Evolutionary conservation across 2,888 invertebrate genomes (phyloP).

Genomic region (Napeogenes inachia): DNA sequence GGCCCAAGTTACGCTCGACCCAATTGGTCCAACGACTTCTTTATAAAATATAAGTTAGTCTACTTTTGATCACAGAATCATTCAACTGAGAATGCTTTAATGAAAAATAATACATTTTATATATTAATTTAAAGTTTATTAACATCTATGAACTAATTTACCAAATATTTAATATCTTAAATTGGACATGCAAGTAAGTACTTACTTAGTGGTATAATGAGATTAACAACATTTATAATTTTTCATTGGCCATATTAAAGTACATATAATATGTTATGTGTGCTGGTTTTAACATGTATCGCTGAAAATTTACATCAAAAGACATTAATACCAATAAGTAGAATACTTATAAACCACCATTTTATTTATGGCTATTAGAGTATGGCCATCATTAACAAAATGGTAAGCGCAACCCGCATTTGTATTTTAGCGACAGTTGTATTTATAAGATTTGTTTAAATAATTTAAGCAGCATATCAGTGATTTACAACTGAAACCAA

Average conservation of each 20-base stretch:
- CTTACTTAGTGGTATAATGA: not conserved
- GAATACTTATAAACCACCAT: conserved; percentile 1
- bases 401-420: not conserved
- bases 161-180: not conserved
- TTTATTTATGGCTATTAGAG: not conserved
- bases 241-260: too few relatives aligned
- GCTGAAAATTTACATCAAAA: not conserved
- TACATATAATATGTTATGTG: too few relatives aligned
- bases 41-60: too few relatives aligned
- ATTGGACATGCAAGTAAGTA: conserved; percentile 1
- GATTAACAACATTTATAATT: not conserved
- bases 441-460: too few relatives aligned
- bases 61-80: too few relatives aligned
- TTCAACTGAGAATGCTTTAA: too few relatives aligned
- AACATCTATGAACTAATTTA: not conserved
- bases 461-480: too few relatives aligned
- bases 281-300: not conserved
- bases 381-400: not conserved
- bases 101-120: too few relatives aligned
- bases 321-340: not conserved
- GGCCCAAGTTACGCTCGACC: too few relatives aligned
- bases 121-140: conserved; percentile 8
- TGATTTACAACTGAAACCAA: too few relatives aligned
- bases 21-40: too few relatives aligned
- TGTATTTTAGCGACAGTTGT: not conserved